Percentiles rank a stretch among this genome's conserved stretches.
Conservation (phyloP, 2,113 vertebrate genomes). For the Delphinapterus leucas region DNA sequence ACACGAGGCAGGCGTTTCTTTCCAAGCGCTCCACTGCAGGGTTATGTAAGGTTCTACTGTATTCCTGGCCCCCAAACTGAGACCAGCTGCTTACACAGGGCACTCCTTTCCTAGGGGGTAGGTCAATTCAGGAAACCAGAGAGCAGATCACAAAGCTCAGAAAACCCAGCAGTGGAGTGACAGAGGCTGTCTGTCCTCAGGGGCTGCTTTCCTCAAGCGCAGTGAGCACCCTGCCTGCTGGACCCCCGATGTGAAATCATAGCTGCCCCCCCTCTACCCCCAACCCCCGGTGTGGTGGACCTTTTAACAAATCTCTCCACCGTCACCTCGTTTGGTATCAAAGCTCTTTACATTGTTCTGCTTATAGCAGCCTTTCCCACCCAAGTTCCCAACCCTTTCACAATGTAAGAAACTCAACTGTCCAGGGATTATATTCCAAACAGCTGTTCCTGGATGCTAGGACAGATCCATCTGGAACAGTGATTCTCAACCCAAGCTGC, state of each 20-base stretch:
- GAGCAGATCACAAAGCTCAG: background rate
- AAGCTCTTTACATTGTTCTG: background rate
- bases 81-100: slow-evolving; percentile 39
- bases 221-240: background rate
- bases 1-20: background rate
- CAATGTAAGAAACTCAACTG: background rate
- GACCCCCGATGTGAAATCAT: background rate
- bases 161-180: background rate
- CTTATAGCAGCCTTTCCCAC: background rate
- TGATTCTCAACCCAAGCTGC: background rate
- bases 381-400: background rate
- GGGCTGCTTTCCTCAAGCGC: background rate
- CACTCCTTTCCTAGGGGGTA: background rate
- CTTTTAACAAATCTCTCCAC: background rate
- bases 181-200: background rate
- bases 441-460: slow-evolving; percentile 38
- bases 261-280: too few species aligned
- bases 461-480: background rate
- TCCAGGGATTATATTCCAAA: slow-evolving; percentile 10
- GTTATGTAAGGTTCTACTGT: slow-evolving; percentile 51
- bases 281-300: background rate
- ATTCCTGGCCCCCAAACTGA: slow-evolving; percentile 9
- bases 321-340: background rate
- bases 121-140: slow-evolving; percentile 39
- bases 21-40: slow-evolving; percentile 11